Evolutionary conservation across 1,140 invertebrate species (phyloP).

Genomic region (Arion vulgaris): DNA sequence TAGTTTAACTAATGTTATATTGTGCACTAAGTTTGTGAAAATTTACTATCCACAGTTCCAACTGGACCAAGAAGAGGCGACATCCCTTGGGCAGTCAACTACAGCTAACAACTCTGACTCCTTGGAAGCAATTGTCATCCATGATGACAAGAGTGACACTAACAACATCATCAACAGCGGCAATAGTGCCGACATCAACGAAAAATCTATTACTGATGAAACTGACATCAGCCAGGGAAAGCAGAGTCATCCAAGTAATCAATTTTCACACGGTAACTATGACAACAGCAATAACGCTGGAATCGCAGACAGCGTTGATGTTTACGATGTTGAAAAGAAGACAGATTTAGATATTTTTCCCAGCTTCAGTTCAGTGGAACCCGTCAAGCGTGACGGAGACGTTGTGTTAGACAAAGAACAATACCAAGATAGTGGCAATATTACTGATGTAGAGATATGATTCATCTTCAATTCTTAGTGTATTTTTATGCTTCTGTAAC

Average conservation of each 20-base stretch:
- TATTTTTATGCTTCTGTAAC: not conserved
- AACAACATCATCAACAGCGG: not conserved
- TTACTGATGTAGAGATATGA: not conserved
- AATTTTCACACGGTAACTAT: not conserved
- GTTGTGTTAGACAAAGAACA: no score
- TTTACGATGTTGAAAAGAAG: not conserved
- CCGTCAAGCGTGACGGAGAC: not conserved
- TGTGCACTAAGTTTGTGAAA: no score
- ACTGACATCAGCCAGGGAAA: slow-evolving; percentile 3
- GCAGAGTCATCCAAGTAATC: not conserved
- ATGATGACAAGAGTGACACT: not conserved
- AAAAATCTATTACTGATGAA: not conserved
- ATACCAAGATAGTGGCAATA: not conserved
- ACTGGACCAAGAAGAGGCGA: slow-evolving; percentile 55
- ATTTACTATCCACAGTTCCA: slow-evolving; percentile 48
- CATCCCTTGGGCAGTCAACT: slow-evolving; percentile 56
- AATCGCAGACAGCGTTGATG: not conserved
- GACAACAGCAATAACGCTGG: not conserved
- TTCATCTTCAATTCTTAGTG: not conserved
- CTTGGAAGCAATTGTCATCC: not conserved
- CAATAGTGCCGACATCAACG: not conserved
- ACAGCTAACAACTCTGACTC: slow-evolving; percentile 34
- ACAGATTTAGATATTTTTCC: not conserved
- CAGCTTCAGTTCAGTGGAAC: not conserved
- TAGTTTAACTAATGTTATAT: no score